phyloP scores from a whole-genome alignment of 2,888 invertebrate species.

The Chironomus tentans region DNA sequence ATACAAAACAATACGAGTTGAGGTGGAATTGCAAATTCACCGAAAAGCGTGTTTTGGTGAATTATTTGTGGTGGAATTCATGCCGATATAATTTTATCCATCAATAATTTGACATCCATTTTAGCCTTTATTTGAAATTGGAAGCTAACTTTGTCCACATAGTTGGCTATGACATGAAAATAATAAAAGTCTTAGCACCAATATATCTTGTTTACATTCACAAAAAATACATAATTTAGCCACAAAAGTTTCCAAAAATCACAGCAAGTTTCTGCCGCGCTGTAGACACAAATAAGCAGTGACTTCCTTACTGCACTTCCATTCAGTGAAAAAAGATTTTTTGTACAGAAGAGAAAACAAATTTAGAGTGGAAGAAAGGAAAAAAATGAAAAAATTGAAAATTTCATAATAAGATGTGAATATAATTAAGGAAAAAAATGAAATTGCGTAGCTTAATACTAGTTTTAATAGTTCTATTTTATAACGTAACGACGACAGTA shows the following conservation, averaged over 20 bases:
- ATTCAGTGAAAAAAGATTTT: not conserved
- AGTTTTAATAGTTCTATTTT: constrained; percentile 6
- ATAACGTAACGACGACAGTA: not conserved
- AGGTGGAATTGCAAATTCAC: no score
- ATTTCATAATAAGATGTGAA: not conserved
- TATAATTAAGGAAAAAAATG: not conserved
- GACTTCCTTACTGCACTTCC: not conserved
- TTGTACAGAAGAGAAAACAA: not conserved
- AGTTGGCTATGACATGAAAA: no score
- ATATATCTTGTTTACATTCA: no score
- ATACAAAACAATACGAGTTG: no score
- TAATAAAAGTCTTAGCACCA: no score
- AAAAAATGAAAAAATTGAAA: not conserved
- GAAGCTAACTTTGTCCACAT: no score
- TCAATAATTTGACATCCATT: no score
- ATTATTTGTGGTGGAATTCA: no score
- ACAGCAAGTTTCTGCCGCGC: not conserved
- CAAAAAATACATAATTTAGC: no score
- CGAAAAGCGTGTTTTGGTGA: no score
- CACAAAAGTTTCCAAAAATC: not conserved
- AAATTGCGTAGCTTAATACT: not conserved
- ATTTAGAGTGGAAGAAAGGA: not conserved
- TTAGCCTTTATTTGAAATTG: no score
- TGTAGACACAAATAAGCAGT: not conserved
- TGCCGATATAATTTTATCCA: no score